A percentile compares a stretch with the other conserved stretches of the same genome.
Conservation (phyloP, 1,140 invertebrate species). For the Orius insidiosus region DNA sequence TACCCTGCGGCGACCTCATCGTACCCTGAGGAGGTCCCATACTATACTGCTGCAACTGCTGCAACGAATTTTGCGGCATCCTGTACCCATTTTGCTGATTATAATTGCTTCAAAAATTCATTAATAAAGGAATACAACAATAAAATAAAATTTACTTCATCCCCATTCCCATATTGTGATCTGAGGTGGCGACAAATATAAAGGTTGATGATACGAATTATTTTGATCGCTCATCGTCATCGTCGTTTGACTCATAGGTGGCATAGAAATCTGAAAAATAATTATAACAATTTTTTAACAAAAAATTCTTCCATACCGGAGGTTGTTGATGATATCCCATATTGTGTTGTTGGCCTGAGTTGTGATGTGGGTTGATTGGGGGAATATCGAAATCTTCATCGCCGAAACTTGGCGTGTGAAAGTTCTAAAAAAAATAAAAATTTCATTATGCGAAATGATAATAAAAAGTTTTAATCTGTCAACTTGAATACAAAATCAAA, state of each 20-base stretch:
- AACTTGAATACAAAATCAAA: conserved; percentile 4
- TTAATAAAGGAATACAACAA: neutral
- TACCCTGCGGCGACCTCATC: conserved; percentile 31
- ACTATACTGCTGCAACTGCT: conserved; percentile 17
- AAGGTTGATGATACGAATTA: conserved; percentile 21
- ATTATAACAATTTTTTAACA: too few species aligned
- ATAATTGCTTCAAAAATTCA: neutral
- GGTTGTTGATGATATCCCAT: conserved; percentile 7
- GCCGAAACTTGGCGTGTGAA: conserved; percentile 80
- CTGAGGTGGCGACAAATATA: conserved; percentile 20
- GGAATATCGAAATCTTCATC: conserved; percentile 82
- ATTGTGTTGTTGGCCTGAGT: conserved; percentile 10
- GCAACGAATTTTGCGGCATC: conserved; percentile 13
- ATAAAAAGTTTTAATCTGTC: conserved; percentile 1
- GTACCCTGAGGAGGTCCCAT: conserved; percentile 21
- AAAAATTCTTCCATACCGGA: conserved; percentile 13
- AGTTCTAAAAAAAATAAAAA: conserved; percentile 14
- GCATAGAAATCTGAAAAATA: conserved; percentile 19
- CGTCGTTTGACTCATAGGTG: conserved; percentile 16
- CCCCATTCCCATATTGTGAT: conserved; percentile 21
- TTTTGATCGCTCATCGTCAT: conserved; percentile 21
- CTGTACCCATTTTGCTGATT: conserved; percentile 13
- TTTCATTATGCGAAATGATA: neutral
- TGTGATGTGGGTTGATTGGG: conserved; percentile 45
- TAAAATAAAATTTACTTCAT: conserved; percentile 20